Base-by-base conservation (phyloP, 1,140 invertebrate genomes). In the Philotrypesis tridentata region DNA sequence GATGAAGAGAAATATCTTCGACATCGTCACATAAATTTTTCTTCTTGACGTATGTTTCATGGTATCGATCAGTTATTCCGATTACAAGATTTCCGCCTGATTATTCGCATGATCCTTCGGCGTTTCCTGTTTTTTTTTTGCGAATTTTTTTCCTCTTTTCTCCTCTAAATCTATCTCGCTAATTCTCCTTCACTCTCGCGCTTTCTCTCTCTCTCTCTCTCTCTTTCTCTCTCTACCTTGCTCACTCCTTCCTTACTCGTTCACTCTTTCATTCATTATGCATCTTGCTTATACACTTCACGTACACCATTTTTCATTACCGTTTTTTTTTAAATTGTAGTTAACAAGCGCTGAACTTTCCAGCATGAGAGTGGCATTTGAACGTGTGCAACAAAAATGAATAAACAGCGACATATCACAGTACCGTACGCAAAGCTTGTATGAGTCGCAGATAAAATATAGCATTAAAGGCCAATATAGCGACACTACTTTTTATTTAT, bases 401-500 rank as follows among this genome's bases (percentile, higher is more conserved):
- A 84, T 86, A 86, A 87, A 89, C 85, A 89, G 86, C 86, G 88
- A 89, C 85, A 87, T 89, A 89, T 89, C 89, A 89, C 88, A 89
- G 88, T 89, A 89, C 86, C 84, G 87, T 87, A 88, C 85, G 87
- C 89, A 88, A 89, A 89, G 88, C 88, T 86, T 89, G 80, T 89
- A 88, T 87, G 85, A 89, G 85, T 89, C 85, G 87, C 86, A 89
- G 87, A 85, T 88, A 88, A 86, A 88, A 88, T 87, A 87, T 85
- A 89, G 86, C 86, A 84, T 88, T 85, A 87, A 87, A 88, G 87
- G 85, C 87, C 85, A 89, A 89, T 81, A 79, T 80, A 67, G 74
- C 63, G 75, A 82, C 85, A 82, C 85, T 87, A 82, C 85, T 82
- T 81, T 74, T 85, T 81, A 83, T 55, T 75, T 80, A 71, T 55